Percentiles rank a stretch among this genome's conserved stretches.
phyloP scores from a whole-genome alignment of 2,888 invertebrate species.

The Lepetodrilus schrolli region DNA sequence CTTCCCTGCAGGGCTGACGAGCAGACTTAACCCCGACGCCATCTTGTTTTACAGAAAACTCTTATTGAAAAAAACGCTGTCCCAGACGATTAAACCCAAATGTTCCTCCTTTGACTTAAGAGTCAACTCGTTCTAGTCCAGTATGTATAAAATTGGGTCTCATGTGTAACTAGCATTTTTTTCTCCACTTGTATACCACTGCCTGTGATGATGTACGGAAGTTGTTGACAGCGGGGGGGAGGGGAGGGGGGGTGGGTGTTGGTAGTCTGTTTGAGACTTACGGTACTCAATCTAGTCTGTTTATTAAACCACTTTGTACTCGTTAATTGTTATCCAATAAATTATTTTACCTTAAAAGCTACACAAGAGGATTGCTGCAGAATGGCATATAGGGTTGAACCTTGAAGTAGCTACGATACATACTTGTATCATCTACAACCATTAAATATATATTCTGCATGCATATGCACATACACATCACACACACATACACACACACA shows the following conservation, averaged over 20 bases:
- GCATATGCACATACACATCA: too few species aligned
- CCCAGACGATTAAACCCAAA: conserved; percentile 4
- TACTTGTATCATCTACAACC: too few species aligned
- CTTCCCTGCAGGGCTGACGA: neutral
- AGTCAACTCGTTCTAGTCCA: neutral
- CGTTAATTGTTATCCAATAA: neutral
- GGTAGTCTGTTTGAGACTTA: too few species aligned
- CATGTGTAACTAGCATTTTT: neutral
- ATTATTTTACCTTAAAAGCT: neutral
- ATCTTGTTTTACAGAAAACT: neutral
- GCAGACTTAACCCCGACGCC: neutral
- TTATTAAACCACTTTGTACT: neutral
- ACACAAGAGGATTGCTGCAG: too few species aligned
- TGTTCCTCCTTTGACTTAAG: neutral
- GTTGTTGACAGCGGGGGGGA: neutral
- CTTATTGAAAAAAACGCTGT: neutral
- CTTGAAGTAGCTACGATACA: too few species aligned
- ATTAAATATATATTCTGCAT: too few species aligned
- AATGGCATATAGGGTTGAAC: too few species aligned
- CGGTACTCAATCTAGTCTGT: too few species aligned
- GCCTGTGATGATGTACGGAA: neutral
- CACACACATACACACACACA: too few species aligned
- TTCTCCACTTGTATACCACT: neutral
- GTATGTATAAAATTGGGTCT: neutral
- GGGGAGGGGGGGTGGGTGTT: too few species aligned